Evolutionary conservation across 2,797 vertebrate genomes (phyloP).

Genomic region (Danio aesculapii): DNA sequence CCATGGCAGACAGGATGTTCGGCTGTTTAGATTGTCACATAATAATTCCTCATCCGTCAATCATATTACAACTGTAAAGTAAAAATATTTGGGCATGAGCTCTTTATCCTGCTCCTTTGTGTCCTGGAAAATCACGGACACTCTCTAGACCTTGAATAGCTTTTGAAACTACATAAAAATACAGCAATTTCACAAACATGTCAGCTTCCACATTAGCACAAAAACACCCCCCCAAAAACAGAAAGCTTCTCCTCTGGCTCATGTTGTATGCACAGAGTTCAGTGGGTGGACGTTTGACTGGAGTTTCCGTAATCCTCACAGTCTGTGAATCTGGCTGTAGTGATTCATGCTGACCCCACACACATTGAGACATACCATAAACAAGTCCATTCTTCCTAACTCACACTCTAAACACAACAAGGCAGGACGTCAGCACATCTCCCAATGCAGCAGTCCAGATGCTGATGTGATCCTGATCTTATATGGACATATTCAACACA

Average conservation of each 20-base stretch:
- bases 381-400: constrained; percentile 35
- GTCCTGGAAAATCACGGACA: constrained; percentile 40
- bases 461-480: not conserved
- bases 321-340: constrained; percentile 57
- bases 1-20: constrained; percentile 71
- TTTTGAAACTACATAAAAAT: constrained; percentile 21
- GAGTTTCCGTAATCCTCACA: constrained; percentile 47
- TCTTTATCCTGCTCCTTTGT: constrained; percentile 43
- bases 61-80: constrained; percentile 55
- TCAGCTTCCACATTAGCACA: constrained; percentile 59
- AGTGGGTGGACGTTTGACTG: constrained; percentile 25
- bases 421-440: not conserved
- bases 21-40: constrained; percentile 70
- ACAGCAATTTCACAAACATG: not conserved
- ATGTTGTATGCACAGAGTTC: constrained; percentile 36
- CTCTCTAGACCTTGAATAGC: constrained; percentile 20
- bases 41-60: constrained; percentile 61
- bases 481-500: not conserved
- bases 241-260: constrained; percentile 63
- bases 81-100: constrained; percentile 15
- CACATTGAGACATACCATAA: constrained; percentile 50
- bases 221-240: constrained; percentile 57
- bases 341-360: constrained; percentile 65
- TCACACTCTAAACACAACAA: constrained; percentile 3
- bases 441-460: not conserved